Base-by-base conservation (phyloP, 2,888 invertebrate species). In the Scaptomyza flava region DNA sequence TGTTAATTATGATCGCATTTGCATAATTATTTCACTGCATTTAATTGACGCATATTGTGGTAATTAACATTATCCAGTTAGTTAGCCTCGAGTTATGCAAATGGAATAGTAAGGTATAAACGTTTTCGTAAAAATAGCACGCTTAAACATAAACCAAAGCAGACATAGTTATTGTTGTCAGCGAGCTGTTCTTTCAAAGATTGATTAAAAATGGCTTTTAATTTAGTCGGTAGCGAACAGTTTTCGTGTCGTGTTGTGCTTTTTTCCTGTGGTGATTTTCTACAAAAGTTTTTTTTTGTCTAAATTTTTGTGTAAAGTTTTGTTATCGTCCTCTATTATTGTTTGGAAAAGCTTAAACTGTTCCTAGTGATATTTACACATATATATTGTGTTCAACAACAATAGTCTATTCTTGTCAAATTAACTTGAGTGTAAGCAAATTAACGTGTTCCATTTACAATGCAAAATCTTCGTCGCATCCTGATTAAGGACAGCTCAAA, bases 1-100 rank as follows among this genome's bases (percentile, higher is more conserved):
- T 59, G 62, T 61, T 73, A 73, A 82, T 85, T 79, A 71, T 50
- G 34, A 48, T 42, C 42, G 20, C 68, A 81, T 76, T 85, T 85
- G 70, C 77, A 77, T 65, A 66, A 80, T 83, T 79, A 77, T 61
- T 68, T 42, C 50, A 57, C 68, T 36, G 59, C 23, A 48, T 63
- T 66, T 48, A 61, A 65, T 77, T 61, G 63, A 46, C 17, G 34
- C 11, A 43, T 38, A 47, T 54, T 59, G 20, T 7, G 14, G 20
- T 20, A 20, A 20, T 48, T 36, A 31, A 30, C 43, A 36, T 46
- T 34, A 60, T 31, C 14, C 43, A 30, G 17, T 23, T 41, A 52
- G 46, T 61, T 54, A 17, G 36, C 34, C 56, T 53, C 43, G n/a
- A 72, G 52, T 56, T 68, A 51, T 48, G 47, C 59, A 46, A 30